These are phyloP conservation scores for Chloroceryle amazona DNA, from an alignment of 2,797 vertebrate species.

Conservation along the genomic window DNA sequence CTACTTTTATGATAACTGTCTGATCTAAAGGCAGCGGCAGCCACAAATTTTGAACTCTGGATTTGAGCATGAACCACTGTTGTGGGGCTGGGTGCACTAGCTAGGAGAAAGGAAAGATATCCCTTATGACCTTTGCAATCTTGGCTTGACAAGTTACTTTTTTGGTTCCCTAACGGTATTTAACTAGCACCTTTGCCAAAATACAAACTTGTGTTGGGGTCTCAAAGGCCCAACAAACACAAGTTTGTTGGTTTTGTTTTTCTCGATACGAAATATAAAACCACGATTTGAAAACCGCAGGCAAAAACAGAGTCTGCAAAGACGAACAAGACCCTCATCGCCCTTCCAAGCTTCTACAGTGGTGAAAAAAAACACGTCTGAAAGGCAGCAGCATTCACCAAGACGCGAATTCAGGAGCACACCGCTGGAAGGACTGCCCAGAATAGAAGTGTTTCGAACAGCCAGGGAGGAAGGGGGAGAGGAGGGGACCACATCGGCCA, in stretches of 20 bases:
- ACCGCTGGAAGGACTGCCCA: accelerated
- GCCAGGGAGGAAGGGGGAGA: background rate
- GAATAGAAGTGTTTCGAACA: accelerated
- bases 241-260: background rate
- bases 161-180: background rate
- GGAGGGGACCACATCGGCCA: background rate
- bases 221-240: background rate
- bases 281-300: background rate
- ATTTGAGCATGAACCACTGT: background rate
- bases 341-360: background rate
- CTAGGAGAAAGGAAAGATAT: background rate
- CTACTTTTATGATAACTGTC: background rate
- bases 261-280: background rate
- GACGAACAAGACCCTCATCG: background rate
- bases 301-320: background rate
- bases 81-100: no score
- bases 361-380: accelerated
- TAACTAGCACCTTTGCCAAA: background rate
- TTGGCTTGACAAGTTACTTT: background rate
- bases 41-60: background rate
- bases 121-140: background rate
- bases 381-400: accelerated
- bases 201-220: background rate
- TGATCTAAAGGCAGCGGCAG: background rate
- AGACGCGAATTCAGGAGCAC: accelerated